Conservation (phyloP, 2,113 vertebrate species). For the Podocnemis expansa region DNA sequence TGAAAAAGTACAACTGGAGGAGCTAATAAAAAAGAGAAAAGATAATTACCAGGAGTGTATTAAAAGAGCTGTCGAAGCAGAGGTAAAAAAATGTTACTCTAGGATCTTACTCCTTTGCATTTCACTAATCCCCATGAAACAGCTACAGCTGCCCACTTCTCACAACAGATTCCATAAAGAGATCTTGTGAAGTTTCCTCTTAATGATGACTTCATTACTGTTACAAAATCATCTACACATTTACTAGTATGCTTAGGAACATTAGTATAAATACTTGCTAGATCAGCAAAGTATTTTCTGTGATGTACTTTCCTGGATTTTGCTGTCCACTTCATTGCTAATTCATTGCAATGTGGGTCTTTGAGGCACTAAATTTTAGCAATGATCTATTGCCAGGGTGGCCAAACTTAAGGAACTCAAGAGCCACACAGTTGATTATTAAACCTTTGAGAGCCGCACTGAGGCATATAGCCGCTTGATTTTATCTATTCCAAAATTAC, state of each 20-base stretch:
- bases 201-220: background rate
- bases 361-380: too few relatives aligned
- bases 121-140: background rate
- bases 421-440: too few relatives aligned
- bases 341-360: background rate
- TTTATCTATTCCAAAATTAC: too few relatives aligned
- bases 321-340: background rate
- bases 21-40: conserved; percentile 78
- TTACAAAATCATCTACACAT: background rate
- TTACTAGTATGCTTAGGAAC: background rate
- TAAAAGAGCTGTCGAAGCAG: conserved; percentile 81
- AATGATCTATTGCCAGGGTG: too few relatives aligned
- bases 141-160: background rate
- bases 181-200: background rate
- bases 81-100: conserved; percentile 74
- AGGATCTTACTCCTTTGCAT: background rate
- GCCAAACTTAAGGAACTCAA: too few relatives aligned
- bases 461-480: too few relatives aligned
- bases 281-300: background rate
- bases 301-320: background rate
- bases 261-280: background rate
- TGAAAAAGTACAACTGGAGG: conserved; percentile 86
- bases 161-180: background rate
- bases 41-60: conserved; percentile 55
- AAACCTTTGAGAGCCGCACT: too few relatives aligned